Evolutionary conservation across 1,140 invertebrate genomes (phyloP).

Genomic region (Maconellicoccus hirsutus): DNA sequence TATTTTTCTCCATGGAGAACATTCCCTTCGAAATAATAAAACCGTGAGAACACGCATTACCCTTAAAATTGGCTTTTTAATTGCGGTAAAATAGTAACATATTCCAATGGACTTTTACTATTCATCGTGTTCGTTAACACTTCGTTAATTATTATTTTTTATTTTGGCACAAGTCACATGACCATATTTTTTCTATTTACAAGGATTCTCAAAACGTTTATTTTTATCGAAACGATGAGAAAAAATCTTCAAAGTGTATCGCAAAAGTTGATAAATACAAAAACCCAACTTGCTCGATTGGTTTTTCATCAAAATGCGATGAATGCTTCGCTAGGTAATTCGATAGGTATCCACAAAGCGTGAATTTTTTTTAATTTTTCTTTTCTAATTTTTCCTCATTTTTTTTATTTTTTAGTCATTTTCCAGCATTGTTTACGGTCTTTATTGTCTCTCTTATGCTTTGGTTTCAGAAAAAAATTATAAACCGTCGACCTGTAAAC

Average conservation of each 20-base stretch:
- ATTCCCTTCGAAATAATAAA: no score
- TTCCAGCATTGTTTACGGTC: background rate
- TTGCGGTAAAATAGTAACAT: no score
- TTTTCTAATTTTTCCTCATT: background rate
- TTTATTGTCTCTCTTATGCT: background rate
- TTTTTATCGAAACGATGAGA: no score
- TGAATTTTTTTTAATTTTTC: background rate
- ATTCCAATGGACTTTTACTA: no score
- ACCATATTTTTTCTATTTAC: no score
- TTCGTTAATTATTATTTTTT: no score
- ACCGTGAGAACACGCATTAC: no score
- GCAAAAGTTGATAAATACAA: background rate
- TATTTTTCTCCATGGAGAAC: no score
- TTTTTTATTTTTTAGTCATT: background rate
- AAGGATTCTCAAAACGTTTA: no score
- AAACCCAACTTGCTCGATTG: background rate
- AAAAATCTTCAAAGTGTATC: background rate
- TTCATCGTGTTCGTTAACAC: no score
- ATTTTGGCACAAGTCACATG: no score
- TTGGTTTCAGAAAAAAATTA: background rate
- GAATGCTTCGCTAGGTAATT: background rate
- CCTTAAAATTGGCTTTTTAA: no score
- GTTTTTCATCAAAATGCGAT: background rate
- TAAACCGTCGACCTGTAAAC: background rate
- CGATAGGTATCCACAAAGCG: background rate